Conservation (phyloP, 2,888 invertebrate species). For the Buathra laborator region DNA sequence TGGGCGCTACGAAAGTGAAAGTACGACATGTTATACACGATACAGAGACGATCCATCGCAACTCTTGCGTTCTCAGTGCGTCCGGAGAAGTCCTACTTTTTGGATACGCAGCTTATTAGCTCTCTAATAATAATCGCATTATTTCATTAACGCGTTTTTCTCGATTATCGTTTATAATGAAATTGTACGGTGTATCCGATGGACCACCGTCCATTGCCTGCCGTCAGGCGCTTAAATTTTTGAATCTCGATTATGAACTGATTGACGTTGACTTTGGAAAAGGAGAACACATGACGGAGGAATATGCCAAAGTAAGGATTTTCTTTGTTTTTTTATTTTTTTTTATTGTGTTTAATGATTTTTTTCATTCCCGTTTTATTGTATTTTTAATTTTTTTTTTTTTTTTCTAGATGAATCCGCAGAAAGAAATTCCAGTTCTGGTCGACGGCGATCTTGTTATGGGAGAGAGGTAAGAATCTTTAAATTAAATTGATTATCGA, state of each 20-base stretch:
- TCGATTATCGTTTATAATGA: conserved; percentile 83
- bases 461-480: conserved; percentile 88
- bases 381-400: too few species aligned
- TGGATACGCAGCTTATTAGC: background rate
- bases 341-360: background rate
- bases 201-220: conserved; percentile 93
- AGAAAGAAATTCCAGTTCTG: conserved; percentile 92
- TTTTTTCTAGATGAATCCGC: conserved; percentile 90
- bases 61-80: conserved; percentile 36
- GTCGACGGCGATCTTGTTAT: conserved; percentile 93
- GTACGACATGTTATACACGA: conserved; percentile 12
- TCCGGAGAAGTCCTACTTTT: background rate
- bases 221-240: conserved; percentile 88
- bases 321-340: too few species aligned
- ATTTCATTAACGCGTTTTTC: background rate
- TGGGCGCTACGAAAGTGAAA: conserved; percentile 44
- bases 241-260: conserved; percentile 89
- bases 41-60: background rate
- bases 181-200: conserved; percentile 91
- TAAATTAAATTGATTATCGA: background rate
- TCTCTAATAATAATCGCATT: background rate
- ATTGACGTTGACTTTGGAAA: conserved; percentile 90
- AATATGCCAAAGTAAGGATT: conserved; percentile 88
- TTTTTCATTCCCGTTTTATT: conserved; percentile 36
- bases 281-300: conserved; percentile 91